Conservation (phyloP, 2,113 vertebrate genomes). For the Sciurus niger region DNA sequence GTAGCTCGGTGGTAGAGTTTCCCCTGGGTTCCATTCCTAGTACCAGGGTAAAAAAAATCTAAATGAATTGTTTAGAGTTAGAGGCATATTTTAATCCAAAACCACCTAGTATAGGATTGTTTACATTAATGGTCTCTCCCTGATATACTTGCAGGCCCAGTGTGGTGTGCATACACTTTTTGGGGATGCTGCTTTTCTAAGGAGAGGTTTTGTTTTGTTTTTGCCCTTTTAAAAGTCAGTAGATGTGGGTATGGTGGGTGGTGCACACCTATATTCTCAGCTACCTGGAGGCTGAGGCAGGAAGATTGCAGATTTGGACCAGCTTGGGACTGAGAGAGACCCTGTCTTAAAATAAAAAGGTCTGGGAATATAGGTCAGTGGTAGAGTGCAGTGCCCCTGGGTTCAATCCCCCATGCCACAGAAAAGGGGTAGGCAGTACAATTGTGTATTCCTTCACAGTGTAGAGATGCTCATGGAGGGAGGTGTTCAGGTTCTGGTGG, state of each 20-base stretch:
- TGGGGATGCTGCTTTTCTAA: background rate
- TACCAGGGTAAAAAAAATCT: background rate
- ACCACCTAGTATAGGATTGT: background rate
- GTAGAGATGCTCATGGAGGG: conserved; percentile 12
- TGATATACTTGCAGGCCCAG: background rate
- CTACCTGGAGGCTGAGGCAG: too few species aligned
- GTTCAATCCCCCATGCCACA: too few species aligned
- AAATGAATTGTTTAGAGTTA: conserved; percentile 52
- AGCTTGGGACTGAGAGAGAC: too few species aligned
- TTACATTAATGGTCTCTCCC: conserved; percentile 4
- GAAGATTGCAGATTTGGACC: too few species aligned
- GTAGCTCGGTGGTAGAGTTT: too few species aligned
- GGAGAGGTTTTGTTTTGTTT: background rate
- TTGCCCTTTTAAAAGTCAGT: conserved; percentile 7
- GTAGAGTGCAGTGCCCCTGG: too few species aligned
- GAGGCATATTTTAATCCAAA: conserved; percentile 44
- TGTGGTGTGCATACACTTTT: background rate
- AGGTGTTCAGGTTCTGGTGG: background rate
- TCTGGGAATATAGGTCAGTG: too few species aligned
- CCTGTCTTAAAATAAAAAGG: too few species aligned
- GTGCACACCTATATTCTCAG: too few species aligned
- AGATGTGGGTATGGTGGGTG: too few species aligned
- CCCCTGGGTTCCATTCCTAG: background rate
- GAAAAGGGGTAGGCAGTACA: background rate
- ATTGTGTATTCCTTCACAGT: background rate